phyloP scores from a whole-genome alignment of 2,797 vertebrate genomes.

The Astyanax mexicanus region DNA sequence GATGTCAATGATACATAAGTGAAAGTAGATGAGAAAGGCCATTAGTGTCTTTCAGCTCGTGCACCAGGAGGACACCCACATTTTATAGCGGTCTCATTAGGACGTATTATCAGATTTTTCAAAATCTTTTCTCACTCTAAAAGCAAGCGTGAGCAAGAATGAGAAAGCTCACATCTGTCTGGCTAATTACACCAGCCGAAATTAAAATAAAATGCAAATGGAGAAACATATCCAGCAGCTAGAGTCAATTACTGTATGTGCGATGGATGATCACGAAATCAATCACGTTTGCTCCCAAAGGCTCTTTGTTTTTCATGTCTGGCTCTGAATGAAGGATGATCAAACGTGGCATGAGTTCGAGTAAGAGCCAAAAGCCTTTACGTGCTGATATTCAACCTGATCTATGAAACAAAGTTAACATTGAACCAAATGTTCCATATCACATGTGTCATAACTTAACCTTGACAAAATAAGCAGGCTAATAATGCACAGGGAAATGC shows the following conservation, averaged over 20 bases:
- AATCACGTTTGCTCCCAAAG: conserved; percentile 53
- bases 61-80: conserved; percentile 62
- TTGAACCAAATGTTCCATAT: neutral
- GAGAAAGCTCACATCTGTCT: conserved; percentile 56
- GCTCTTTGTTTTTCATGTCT: conserved; percentile 23
- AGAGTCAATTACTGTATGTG: conserved; percentile 63
- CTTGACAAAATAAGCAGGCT: neutral
- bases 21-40: conserved; percentile 58
- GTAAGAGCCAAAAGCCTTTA: neutral
- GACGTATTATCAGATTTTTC: conserved; percentile 71
- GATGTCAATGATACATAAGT: conserved; percentile 59
- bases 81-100: conserved; percentile 71
- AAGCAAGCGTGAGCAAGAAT: conserved; percentile 29
- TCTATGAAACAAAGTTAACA: neutral
- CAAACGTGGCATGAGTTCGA: neutral
- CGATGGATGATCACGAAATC: conserved; percentile 27
- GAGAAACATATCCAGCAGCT: conserved; percentile 63
- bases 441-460: neutral
- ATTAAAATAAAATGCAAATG: conserved; percentile 68
- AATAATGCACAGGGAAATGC: neutral
- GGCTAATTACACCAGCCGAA: conserved; percentile 72
- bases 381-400: conserved; percentile 2
- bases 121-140: conserved; percentile 64
- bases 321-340: neutral
- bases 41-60: conserved; percentile 63